phyloP scores from a whole-genome alignment of 2,113 vertebrate species.

The Pipa parva region DNA sequence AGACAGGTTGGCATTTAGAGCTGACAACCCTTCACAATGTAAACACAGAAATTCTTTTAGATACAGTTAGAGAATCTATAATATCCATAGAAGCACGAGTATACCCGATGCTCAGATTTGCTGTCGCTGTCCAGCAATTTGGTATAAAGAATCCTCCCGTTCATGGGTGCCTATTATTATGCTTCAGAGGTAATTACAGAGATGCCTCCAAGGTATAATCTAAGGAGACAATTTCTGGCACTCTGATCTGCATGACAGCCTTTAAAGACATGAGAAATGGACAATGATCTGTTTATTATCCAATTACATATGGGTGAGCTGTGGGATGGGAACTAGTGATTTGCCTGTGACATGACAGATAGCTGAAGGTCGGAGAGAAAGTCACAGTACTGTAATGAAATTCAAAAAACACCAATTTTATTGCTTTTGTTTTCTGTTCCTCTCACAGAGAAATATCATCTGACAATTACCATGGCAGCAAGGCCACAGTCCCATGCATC shows the following conservation, averaged over 20 bases:
- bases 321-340: not conserved
- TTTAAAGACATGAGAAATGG: not conserved
- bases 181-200: conserved; percentile 17
- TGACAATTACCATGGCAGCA: not conserved
- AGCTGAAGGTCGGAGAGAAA: not conserved
- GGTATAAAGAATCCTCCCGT: not conserved
- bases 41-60: too few relatives aligned
- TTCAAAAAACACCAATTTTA: not conserved
- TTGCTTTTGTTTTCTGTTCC: not conserved
- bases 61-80: too few relatives aligned
- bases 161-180: not conserved
- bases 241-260: conserved; percentile 20
- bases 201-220: conserved; percentile 1
- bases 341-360: not conserved
- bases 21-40: too few relatives aligned
- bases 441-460: not conserved
- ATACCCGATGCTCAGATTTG: not conserved
- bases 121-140: not conserved
- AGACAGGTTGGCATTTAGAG: too few relatives aligned
- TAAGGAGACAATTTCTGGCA: conserved; percentile 4
- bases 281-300: conserved; percentile 15
- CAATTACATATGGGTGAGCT: conserved; percentile 29
- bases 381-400: conserved; percentile 13
- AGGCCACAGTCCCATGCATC: not conserved
- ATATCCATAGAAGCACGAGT: too few relatives aligned